Evolutionary conservation across 1,140 invertebrate genomes (phyloP), one percentile per base, ranked within the genome.

Genomic region (Anoplophora glabripennis): DNA sequence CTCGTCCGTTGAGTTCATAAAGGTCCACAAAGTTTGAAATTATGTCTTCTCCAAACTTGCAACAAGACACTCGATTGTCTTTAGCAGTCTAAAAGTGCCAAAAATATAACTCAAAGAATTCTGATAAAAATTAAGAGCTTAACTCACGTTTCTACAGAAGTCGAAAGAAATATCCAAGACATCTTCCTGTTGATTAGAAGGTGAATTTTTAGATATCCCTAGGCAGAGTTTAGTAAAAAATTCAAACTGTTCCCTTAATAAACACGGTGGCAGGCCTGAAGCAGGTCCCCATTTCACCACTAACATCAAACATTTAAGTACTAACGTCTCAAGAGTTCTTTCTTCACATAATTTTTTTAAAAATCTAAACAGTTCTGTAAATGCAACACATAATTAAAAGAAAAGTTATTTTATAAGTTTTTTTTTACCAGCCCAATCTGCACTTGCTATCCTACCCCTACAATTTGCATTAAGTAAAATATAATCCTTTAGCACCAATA

Each of bases 21-120:
- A 71, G 15, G 35, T 56, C 57, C n/a, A 65, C 40, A n/a, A 72
- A 47, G 41, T 17, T 51, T 4, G 45, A 41, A 33, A 69, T 59
- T 12, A 69, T 53, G 17, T 68, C 64, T 64, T 72, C 71, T 9
- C 71, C 71, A 37, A 72, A 63, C 61, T 68, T 70, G 37, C 66
- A 67, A 55, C 68, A 71, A 8, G 64, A 64, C 17, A 67, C 45
- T 42, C 71, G 52, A 53, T 66, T 67, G 53, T 72, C 71, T 60
- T 70, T 69, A 7, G 66, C 67, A 34, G 63, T 66, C 71, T 72
- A 55, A 57, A 68, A 71, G 53, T 33, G 47, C 46, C 40, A 36
- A 54, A 42, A 42, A 44, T 42, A 45, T 33, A 40, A 17, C 28
- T 14, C 4, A 53, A n/a, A 14, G 14, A 34, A 8, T 7, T 12